Conservation (phyloP, 2,797 vertebrate genomes). For the Calcarius lapponicus region DNA sequence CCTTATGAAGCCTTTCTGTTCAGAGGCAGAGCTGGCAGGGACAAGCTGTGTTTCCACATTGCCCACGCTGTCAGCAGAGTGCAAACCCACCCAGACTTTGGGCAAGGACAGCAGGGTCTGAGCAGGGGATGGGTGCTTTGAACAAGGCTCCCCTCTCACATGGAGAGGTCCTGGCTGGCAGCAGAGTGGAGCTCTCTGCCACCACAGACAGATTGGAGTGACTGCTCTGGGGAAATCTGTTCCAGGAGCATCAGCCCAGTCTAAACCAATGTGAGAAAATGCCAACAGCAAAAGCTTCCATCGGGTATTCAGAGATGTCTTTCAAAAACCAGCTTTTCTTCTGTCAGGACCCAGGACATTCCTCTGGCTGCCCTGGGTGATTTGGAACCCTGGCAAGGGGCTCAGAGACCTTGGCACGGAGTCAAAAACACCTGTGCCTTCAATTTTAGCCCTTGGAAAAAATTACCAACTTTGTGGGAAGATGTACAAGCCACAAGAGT, state of each 20-base stretch:
- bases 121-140: background rate
- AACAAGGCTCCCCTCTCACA: background rate
- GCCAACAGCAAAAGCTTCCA: background rate
- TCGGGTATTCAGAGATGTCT: background rate
- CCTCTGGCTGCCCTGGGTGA: too few species aligned
- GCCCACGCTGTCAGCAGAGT: accelerated
- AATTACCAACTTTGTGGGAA: too few species aligned
- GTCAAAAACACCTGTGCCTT: too few species aligned
- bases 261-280: background rate
- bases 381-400: too few species aligned
- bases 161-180: background rate
- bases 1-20: background rate
- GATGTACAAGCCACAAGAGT: too few species aligned
- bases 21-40: background rate
- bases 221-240: background rate
- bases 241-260: background rate
- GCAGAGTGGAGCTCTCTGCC: background rate
- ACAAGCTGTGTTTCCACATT: background rate
- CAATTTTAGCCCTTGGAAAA: too few species aligned
- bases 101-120: background rate
- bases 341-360: too few species aligned
- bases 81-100: background rate
- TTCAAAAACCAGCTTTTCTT: background rate
- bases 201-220: background rate
- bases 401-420: too few species aligned